A percentile compares a stretch with the other conserved stretches of the same genome.
Evolutionary conservation across 2,888 invertebrate genomes (phyloP).

Genomic region (Epinotia demarniana): DNA sequence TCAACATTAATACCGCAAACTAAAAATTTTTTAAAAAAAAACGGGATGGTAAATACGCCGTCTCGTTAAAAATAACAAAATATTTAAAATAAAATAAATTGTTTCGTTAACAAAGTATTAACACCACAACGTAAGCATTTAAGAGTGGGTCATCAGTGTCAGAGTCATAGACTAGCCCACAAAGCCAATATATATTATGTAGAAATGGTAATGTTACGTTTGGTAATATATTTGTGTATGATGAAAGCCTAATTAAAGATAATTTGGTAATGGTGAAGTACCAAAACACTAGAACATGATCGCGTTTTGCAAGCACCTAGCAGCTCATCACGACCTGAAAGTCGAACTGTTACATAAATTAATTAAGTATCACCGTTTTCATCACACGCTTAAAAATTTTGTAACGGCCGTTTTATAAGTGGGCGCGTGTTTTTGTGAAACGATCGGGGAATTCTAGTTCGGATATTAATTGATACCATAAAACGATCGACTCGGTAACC

Average conservation of each 20-base stretch:
- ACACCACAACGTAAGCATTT: background rate
- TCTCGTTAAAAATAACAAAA: too few species aligned
- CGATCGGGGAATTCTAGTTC: conserved; percentile 16
- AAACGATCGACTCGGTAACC: conserved; percentile 1
- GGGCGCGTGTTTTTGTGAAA: conserved; percentile 35
- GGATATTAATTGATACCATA: conserved; percentile 10
- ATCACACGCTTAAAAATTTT: conserved; percentile 54
- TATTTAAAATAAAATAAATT: too few species aligned
- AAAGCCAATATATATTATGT: background rate
- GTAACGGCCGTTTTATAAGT: conserved; percentile 52
- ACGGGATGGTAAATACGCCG: too few species aligned
- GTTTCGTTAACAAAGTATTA: background rate
- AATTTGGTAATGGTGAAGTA: conserved; percentile 3
- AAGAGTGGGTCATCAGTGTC: too few species aligned
- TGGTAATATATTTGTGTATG: background rate
- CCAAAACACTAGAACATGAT: conserved; percentile 16
- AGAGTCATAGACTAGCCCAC: background rate
- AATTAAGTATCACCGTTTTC: conserved; percentile 61
- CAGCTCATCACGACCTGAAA: conserved; percentile 35
- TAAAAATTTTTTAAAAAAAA: too few species aligned
- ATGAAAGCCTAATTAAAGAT: conserved; percentile 17
- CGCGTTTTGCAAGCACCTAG: conserved; percentile 24
- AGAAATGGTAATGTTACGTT: background rate
- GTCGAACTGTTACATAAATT: conserved; percentile 55
- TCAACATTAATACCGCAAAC: background rate